Conservation (phyloP, 2,113 vertebrate genomes). For the Parus major region DNA sequence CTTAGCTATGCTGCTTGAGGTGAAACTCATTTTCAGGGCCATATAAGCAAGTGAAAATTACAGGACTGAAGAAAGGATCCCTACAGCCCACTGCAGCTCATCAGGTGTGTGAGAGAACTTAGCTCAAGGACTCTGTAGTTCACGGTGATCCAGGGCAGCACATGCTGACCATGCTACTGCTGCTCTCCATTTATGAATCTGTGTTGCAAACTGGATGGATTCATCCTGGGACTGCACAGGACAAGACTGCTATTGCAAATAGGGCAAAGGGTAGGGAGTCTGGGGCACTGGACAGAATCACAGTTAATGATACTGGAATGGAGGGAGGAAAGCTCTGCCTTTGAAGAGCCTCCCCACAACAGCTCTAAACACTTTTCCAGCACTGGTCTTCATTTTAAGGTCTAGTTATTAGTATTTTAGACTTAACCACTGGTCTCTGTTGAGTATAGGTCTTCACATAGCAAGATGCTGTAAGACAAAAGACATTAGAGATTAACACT, state of each 20-base stretch:
- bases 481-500: not conserved
- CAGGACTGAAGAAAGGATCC: accelerated
- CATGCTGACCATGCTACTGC: accelerated
- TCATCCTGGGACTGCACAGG: not conserved
- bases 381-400: not conserved
- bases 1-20: not conserved
- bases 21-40: not conserved
- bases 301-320: not conserved
- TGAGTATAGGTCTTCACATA: not conserved
- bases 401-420: not conserved
- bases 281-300: not conserved
- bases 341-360: not conserved
- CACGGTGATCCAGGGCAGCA: accelerated
- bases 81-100: not conserved
- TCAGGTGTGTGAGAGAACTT: not conserved
- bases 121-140: not conserved
- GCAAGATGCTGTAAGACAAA: not conserved
- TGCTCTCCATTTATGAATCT: not conserved
- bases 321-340: not conserved
- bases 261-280: not conserved
- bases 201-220: not conserved
- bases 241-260: not conserved
- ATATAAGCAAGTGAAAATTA: not conserved
- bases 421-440: not conserved
- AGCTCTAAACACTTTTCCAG: not conserved